Evolutionary conservation across 2,888 invertebrate genomes (phyloP).

Genomic region (Peribatodes rhomboidaria): DNA sequence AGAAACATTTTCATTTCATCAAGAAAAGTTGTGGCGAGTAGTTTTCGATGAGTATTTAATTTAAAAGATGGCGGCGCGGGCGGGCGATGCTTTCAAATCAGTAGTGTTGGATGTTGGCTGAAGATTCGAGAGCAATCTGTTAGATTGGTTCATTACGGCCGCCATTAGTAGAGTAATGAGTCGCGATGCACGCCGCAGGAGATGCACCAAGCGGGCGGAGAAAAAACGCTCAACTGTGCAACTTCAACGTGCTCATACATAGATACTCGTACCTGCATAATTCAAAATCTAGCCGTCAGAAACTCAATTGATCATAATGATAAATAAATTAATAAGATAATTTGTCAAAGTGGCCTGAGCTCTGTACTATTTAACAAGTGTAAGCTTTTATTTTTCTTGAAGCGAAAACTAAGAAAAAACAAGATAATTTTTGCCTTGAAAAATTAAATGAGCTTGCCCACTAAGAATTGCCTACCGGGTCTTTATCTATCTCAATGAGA

Average conservation of each 20-base stretch:
- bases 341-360: too few relatives aligned
- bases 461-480: too few relatives aligned
- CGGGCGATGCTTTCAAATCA: constrained; percentile 78
- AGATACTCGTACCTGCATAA: too few relatives aligned
- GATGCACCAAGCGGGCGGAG: constrained; percentile 60
- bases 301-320: too few relatives aligned
- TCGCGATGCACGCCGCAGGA: constrained; percentile 78
- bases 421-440: too few relatives aligned
- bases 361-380: too few relatives aligned
- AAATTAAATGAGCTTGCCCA: too few relatives aligned
- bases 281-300: too few relatives aligned
- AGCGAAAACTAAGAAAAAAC: too few relatives aligned
- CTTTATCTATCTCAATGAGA: neutral
- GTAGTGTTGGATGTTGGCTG: constrained; percentile 67
- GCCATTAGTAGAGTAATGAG: constrained; percentile 85
- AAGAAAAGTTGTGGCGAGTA: constrained; percentile 43
- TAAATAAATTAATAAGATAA: too few relatives aligned
- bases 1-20: constrained; percentile 45
- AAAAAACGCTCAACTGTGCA: constrained; percentile 37
- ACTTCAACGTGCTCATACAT: neutral
- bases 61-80: constrained; percentile 67
- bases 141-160: constrained; percentile 85
- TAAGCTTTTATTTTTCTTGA: too few relatives aligned
- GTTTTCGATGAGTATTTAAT: constrained; percentile 65
- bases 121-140: constrained; percentile 85